Conservation (phyloP, 2,797 vertebrate species). For the Decapterus maruadsi region DNA sequence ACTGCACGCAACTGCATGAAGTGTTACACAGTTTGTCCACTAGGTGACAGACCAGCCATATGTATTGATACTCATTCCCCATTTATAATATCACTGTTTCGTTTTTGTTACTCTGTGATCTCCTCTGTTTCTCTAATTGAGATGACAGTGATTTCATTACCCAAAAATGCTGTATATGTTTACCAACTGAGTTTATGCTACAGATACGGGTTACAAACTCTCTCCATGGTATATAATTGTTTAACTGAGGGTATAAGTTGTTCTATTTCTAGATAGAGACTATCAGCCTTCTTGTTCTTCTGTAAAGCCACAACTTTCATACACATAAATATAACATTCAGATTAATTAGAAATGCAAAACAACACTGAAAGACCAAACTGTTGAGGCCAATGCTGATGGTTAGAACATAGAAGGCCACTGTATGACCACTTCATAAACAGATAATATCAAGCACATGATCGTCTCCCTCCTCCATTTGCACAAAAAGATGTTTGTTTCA, state of each 20-base stretch:
- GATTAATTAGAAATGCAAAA: conserved; percentile 48
- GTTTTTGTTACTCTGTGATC: neutral
- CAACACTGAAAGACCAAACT: conserved; percentile 28
- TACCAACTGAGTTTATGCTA: neutral
- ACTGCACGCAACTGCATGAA: neutral
- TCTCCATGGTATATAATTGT: neutral
- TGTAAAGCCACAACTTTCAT: conserved; percentile 9
- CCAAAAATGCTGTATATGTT: neutral
- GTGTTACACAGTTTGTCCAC: conserved; percentile 51
- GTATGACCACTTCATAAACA: conserved; percentile 71
- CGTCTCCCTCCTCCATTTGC: conserved; percentile 37
- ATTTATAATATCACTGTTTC: neutral
- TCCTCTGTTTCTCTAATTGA: neutral
- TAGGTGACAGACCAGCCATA: conserved; percentile 57
- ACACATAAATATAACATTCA: neutral
- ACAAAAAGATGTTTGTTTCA: conserved; percentile 78
- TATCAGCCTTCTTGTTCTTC: neutral
- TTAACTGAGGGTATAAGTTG: neutral
- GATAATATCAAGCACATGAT: conserved; percentile 83
- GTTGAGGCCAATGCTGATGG: conserved; percentile 49
- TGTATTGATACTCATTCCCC: neutral
- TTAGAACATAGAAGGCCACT: conserved; percentile 72
- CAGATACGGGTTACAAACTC: conserved; percentile 16
- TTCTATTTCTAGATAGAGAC: neutral
- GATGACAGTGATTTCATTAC: neutral